Evolutionary conservation across 2,113 vertebrate genomes (phyloP).

Genomic region (Neogobius melanostomus): DNA sequence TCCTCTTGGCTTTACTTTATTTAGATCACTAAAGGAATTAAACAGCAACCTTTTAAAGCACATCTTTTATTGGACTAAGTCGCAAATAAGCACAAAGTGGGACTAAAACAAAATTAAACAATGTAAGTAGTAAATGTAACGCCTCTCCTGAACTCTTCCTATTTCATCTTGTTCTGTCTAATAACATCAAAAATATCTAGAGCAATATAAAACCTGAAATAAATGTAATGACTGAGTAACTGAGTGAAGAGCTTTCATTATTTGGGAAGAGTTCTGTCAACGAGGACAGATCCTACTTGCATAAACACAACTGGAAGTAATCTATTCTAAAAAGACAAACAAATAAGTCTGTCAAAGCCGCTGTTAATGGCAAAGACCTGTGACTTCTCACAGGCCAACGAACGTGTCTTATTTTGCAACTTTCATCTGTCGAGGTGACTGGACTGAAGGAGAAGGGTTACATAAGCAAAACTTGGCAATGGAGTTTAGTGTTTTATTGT

Average conservation of each 20-base stretch:
- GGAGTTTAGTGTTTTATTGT: constrained; percentile 35
- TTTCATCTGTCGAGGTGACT: constrained; percentile 41
- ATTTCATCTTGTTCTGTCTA: not conserved
- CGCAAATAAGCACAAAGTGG: not conserved
- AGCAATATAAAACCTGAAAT: too few species aligned
- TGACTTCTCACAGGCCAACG: constrained; percentile 25
- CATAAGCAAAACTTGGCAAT: constrained; percentile 48
- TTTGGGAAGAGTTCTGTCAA: too few species aligned
- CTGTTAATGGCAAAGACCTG: constrained; percentile 22
- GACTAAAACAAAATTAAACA: not conserved
- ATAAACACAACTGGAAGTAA: constrained; percentile 33
- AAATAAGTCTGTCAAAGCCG: not conserved
- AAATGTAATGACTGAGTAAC: too few species aligned
- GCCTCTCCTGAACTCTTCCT: not conserved
- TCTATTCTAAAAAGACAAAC: constrained; percentile 28
- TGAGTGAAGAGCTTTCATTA: too few species aligned
- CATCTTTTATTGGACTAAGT: too few species aligned
- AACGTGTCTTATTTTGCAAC: constrained; percentile 38
- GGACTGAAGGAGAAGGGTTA: constrained; percentile 36
- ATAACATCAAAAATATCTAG: not conserved
- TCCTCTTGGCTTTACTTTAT: not conserved
- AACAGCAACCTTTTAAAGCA: too few species aligned
- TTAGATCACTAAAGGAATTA: too few species aligned
- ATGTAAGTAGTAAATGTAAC: not conserved
- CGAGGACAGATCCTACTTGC: constrained; percentile 7